Conservation (phyloP, 2,113 vertebrate genomes). For the Tautogolabrus adspersus region DNA sequence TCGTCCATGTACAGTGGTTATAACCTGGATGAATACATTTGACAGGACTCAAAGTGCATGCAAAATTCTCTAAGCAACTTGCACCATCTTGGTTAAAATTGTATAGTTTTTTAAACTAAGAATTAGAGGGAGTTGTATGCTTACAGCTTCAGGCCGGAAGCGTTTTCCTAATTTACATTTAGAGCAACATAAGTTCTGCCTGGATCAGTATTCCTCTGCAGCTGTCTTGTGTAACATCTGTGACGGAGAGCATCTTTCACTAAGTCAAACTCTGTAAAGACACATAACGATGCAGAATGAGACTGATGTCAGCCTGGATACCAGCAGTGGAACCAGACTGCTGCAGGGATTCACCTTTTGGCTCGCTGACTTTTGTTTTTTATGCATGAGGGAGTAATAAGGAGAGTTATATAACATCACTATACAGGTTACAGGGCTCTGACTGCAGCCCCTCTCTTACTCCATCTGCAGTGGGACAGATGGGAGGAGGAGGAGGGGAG, state of each 20-base stretch:
- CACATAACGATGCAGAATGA: not conserved
- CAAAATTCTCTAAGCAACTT: too few species aligned
- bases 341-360: constrained; percentile 40
- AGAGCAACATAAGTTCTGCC: not conserved
- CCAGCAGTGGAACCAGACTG: constrained; percentile 4
- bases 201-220: constrained; percentile 55
- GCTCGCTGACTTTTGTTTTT: constrained; percentile 38
- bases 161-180: constrained; percentile 20
- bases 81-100: too few species aligned
- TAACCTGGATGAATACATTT: too few species aligned
- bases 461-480: constrained; percentile 51
- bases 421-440: constrained; percentile 45
- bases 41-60: too few species aligned
- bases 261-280: constrained; percentile 4
- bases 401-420: constrained; percentile 55
- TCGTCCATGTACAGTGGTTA: too few species aligned
- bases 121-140: not conserved
- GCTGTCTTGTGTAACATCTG: constrained; percentile 50
- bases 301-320: not conserved
- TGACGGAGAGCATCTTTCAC: not conserved
- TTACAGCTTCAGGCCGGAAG: too few species aligned
- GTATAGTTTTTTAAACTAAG: not conserved
- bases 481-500: not conserved
- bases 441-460: constrained; percentile 47
- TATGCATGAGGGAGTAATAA: constrained; percentile 38